Evolutionary conservation across 2,888 invertebrate species (phyloP), one percentile per base, ranked within the genome.

Genomic region (Omphaloscelis lunosa): DNA sequence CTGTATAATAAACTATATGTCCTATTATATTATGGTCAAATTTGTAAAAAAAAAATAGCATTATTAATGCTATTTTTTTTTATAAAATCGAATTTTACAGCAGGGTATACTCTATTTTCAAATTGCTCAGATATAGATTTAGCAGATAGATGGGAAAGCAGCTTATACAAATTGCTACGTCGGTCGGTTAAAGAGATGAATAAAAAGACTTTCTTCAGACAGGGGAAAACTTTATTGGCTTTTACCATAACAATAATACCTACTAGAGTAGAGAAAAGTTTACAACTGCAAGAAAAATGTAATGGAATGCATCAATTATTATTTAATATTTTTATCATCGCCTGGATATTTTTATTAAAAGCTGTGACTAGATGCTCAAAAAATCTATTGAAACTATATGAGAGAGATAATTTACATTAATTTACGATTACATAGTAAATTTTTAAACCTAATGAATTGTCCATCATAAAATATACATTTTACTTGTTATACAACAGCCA

Each of bases 401-500:
- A 76, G 17, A 63, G 51, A 41, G n/a, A 72, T 48, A 56, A 20
- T 63, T 66, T 72, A 56, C 58, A 69, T 73, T 34, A 34, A 34
- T 34, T 75, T 78, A 81, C 34, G 58, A 85, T 78, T 75, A 73
- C 15, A 69, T 63, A 72, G n/a, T 58, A 65, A 58, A 71, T 75
- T 58, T 63, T 65, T 58, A 41, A 51, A 75, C 69, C 72, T 65
- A 74, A 51, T 63, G 62, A 58, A 72, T 72, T 74, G 63, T 79
- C 73, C n/a, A 56, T 75, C 75, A 82, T 80, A 85, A 88, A 88
- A 89, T 82, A 89, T 87, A 88, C 70, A 80, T 81, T 79, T 83
- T 61, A 84, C 66, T 77, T 77, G 70, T 71, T 87, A 76, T 79
- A 84, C 83, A 83, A 84, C 92, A 93, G 92, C 92, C 91, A 88